These are phyloP conservation scores for Notothenia coriiceps DNA, from an alignment of 2,113 vertebrate genomes.

Conservation along the genomic window DNA sequence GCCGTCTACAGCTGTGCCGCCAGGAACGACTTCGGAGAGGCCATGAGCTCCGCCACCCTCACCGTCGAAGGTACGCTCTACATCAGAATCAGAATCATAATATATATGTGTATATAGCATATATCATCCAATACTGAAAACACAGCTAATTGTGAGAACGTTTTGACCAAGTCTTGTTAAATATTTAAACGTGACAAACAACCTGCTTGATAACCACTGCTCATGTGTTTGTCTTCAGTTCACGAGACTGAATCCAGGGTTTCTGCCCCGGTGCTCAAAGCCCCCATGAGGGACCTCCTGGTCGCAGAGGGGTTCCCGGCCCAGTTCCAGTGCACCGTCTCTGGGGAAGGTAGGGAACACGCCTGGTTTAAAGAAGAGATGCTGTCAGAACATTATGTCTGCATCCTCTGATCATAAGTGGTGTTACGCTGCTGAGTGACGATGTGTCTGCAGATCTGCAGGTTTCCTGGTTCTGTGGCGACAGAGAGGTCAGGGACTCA, in stretches of 20 bases:
- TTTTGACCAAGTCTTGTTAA: neutral
- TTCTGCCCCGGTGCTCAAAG: slow-evolving; percentile 87
- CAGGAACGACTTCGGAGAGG: slow-evolving; percentile 91
- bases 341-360: slow-evolving; percentile 89
- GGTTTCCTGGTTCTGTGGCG: slow-evolving; percentile 91
- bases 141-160: too few relatives aligned
- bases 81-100: too few relatives aligned
- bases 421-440: neutral
- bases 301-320: slow-evolving; percentile 88
- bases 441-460: slow-evolving; percentile 86
- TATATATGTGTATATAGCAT: too few relatives aligned
- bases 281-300: slow-evolving; percentile 84
- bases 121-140: too few relatives aligned
- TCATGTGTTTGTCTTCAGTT: slow-evolving; percentile 77
- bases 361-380: neutral
- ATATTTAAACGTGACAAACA: neutral
- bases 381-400: neutral
- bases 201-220: neutral
- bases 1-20: slow-evolving; percentile 91
- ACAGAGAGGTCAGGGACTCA: slow-evolving; percentile 91
- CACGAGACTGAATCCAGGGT: slow-evolving; percentile 87
- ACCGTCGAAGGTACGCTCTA: slow-evolving; percentile 88
- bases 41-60: slow-evolving; percentile 89
- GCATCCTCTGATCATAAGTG: neutral
- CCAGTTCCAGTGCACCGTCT: slow-evolving; percentile 89